These are phyloP conservation scores for Craterocephalus amniculus DNA, from an alignment of 2,797 vertebrate genomes.

Conservation along the genomic window DNA sequence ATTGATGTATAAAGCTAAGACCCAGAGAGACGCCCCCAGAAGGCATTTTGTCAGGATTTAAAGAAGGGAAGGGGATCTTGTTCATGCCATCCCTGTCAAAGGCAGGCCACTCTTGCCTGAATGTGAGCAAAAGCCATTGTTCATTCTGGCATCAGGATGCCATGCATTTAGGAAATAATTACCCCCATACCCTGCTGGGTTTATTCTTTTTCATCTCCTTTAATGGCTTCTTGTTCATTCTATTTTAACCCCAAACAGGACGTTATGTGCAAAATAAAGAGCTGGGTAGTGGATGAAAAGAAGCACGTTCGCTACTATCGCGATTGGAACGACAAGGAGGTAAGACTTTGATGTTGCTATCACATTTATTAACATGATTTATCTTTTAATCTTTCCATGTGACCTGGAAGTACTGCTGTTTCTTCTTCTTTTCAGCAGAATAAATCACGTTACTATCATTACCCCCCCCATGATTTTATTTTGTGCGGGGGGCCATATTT, in stretches of 20 bases:
- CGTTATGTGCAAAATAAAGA: conserved; percentile 97
- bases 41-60: conserved; percentile 77
- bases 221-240: conserved; percentile 89
- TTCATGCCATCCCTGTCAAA: conserved; percentile 79
- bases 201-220: conserved; percentile 88
- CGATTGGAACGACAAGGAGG: conserved; percentile 97
- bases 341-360: conserved; percentile 84
- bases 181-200: conserved; percentile 87
- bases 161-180: conserved; percentile 88
- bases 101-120: conserved; percentile 73
- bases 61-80: conserved; percentile 65
- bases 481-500: conserved; percentile 36
- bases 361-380: conserved; percentile 72
- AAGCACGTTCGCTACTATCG: conserved; percentile 92
- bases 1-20: conserved; percentile 57
- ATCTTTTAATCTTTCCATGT: conserved; percentile 67
- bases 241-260: conserved; percentile 90
- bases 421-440: background rate
- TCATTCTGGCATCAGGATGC: conserved; percentile 82
- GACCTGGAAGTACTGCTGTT: conserved; percentile 64
- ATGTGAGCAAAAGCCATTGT: conserved; percentile 78
- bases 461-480: background rate
- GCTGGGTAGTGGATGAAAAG: conserved; percentile 95
- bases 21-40: conserved; percentile 66
- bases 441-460: background rate